phyloP scores from a whole-genome alignment of 2,797 vertebrate species.

The Cygnus olor region DNA sequence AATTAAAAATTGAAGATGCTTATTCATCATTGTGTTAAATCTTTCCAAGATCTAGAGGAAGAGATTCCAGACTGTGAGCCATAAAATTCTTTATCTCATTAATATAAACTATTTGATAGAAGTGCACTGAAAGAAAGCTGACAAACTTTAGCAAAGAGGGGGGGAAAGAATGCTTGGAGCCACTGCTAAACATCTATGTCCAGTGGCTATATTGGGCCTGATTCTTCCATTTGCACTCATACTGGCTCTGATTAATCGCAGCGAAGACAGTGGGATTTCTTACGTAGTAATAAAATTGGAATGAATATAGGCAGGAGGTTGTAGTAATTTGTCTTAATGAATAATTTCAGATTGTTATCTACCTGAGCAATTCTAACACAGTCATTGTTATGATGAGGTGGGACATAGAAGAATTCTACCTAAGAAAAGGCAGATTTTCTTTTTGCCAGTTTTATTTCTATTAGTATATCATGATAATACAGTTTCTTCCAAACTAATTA shows the following conservation, averaged over 20 bases:
- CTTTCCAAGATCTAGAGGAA: neutral
- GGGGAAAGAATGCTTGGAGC: neutral
- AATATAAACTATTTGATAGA: neutral
- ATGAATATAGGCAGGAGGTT: neutral
- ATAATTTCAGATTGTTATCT: constrained; percentile 9
- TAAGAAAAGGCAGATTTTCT: neutral
- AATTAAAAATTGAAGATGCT: neutral
- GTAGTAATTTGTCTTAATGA: neutral
- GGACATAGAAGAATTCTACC: neutral
- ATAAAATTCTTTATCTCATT: neutral
- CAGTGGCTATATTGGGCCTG: neutral
- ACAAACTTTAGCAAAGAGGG: neutral
- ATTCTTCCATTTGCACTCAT: neutral
- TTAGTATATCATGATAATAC: neutral
- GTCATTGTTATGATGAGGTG: neutral
- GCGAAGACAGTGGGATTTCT: neutral
- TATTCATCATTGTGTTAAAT: neutral
- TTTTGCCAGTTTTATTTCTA: neutral
- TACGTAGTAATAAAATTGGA: neutral
- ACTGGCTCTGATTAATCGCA: neutral
- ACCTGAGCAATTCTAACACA: neutral
- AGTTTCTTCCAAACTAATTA: neutral
- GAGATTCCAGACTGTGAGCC: neutral
- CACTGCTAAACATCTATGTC: neutral
- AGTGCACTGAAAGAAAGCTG: neutral